Base-by-base conservation (phyloP, 2,113 vertebrate genomes). In the Nothobranchius furzeri region DNA sequence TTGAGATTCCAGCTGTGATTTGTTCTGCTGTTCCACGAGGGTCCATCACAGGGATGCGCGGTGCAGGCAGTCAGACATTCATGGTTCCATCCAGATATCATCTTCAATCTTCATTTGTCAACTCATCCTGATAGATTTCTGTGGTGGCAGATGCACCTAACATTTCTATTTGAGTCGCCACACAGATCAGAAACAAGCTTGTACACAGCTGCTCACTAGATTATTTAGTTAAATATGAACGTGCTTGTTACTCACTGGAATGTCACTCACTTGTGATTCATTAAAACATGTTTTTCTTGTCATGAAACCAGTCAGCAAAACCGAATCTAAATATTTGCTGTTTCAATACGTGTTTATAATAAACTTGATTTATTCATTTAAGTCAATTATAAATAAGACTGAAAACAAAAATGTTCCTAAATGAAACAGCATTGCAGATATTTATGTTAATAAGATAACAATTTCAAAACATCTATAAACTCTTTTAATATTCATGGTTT, bases 1-100 rank as follows among this genome's bases (percentile, higher is more conserved):
- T 87, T 82, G n/a, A 65, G 58, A 81, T 82, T 75, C 74, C 73
- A 75, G 61, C 73, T 79, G 67, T 71, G 60, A 87, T 60, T 68
- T 57, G 58, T 45, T 42, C 43, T 64, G 59, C 60, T 64, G 10
- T 68, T 64, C 66, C 74, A 57, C 60, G 8, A 60, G 61, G 64
- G 49, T 70, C 64, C 36, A 6, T 77, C 72, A 12, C 48, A 48
- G 3, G 13, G 36, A 81, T 47, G 47, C 61, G 2, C 1, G 12
- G 58, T 6, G 8, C 55, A 61, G 51, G 63, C 74, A 42, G 47
- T 53, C 47, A 14, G 36, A 57, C 40, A 12, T 17, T 51, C 53
- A 50, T 45, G 56, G 14, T 54, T 20, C 50, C 35, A 6, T n/a
- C 13, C 20, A 64, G 52, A 58, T 58, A 46, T 58, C 47, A 58